Base-by-base conservation (phyloP, 1,140 invertebrate species). In the Coelopa frigida region DNA sequence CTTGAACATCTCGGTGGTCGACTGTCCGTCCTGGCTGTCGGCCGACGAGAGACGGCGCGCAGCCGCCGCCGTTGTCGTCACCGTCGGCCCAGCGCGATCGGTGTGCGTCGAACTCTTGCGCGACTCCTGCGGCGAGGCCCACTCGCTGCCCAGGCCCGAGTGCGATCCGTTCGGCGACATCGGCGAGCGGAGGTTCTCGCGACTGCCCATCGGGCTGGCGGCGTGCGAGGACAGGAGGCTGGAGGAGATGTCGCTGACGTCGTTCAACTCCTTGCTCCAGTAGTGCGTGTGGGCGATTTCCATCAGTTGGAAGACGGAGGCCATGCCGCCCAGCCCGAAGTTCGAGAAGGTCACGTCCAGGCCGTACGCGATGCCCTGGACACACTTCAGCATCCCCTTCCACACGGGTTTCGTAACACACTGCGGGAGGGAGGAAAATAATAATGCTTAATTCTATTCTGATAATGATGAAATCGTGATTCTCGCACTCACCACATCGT, bases 201-300 rank as follows among this genome's bases (percentile, higher is more conserved):
- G 76, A 66, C 85, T 89, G 37, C 84, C 84, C 60, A 81, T 81
- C 12, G 85, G 85, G 68, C 82, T 87, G 21, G 81, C 81, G 26
- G 78, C 56, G 57, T 65, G 63, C 37, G 61, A 61, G 8, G 67
- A 70, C 3, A 69, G 45, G 24, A 70, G 43, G 24, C 64, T 69
- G 14, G 66, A 59, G 17, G 66, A 66, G 50, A 76, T 71, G 26
- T 75, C 73, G n/a, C 70, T 72, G 18, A 73, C 76, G 33, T 89
- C 80, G 11, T 73, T 73, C 2, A 86, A 63, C 61, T 96, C 93
- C 64, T 90, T 89, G 39, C 85, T 87, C 93, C 94, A 98, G 67
- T 91, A 99, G 72, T 99, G 95, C 0, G 95, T 99, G 70, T 99
- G 94, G 3, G 94, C 90, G 62, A 99, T 94, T 77, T 99, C 95